Evolutionary conservation across 2,888 invertebrate species (phyloP), one percentile per base, ranked within the genome.

Genomic region (Exocentrus adspersus): DNA sequence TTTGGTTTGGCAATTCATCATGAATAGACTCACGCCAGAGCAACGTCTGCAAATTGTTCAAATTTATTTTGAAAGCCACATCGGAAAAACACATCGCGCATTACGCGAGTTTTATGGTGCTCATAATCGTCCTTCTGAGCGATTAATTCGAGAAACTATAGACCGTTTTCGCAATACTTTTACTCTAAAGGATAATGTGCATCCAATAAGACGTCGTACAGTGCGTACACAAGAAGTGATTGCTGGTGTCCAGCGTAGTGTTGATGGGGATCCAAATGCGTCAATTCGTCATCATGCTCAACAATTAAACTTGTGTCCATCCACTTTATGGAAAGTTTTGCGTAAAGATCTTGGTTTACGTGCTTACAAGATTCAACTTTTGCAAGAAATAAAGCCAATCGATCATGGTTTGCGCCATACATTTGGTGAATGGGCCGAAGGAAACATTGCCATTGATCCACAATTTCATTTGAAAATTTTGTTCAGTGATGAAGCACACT

Each of bases 221-320:
- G 43, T 43, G 43, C 43, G 43, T 17, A 43, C 17, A 5, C 16
- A 43, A 43, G 43, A 43, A 43, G 17, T 17, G 2, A 10, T 43
- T 43, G 43, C 17, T 17, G 43, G 16, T 43, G 43, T 43, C 6
- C 12, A 7, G 16, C 10, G 17, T 16, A 43, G 43, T 17, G 10
- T 43, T 43, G 43, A 43, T 4, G 43, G 17, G 43, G 14, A 43
- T 17, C 17, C 43, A 12, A 37, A 37, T 32, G 19, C 28, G 42
- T 62, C 69, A 28, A 73, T 73, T 60, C 69, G 70, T 54, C 70
- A 68, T 67, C 67, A 68, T 70, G 68, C 74, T 64, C 75, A 74
- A 62, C 50, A 71, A 72, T 70, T 72, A 64, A 62, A 65, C 52
- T 54, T 74, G 10, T 73, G 70, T 70, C 62, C 67, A 65, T 71